Evolutionary conservation across 1,140 invertebrate genomes (phyloP).

Genomic region (Agrilus planipennis): DNA sequence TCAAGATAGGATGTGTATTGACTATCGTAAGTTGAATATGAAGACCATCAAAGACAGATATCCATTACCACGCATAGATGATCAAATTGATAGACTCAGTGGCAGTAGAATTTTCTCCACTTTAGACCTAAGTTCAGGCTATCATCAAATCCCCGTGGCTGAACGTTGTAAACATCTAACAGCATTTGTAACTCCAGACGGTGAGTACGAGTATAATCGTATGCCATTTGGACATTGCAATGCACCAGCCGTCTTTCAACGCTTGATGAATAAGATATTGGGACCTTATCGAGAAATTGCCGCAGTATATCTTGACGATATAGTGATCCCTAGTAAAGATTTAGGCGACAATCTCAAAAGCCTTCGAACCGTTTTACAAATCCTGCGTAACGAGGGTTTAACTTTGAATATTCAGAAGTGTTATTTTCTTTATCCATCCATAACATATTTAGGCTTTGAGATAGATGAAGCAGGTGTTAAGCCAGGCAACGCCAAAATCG

Average conservation of each 20-base stretch:
- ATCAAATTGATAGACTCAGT: too few relatives aligned
- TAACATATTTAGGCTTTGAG: conserved; percentile 3
- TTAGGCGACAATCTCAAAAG: conserved; percentile 24
- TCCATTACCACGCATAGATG: too few relatives aligned
- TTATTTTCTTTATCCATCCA: neutral
- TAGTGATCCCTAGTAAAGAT: conserved; percentile 13
- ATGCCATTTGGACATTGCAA: conserved; percentile 28
- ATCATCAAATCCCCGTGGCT: conserved; percentile 8
- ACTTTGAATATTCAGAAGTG: conserved; percentile 7
- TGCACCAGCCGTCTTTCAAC: too few relatives aligned
- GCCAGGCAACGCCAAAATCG: neutral
- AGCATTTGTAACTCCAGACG: conserved; percentile 18
- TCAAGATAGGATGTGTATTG: conserved; percentile 16
- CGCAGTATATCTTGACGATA: too few relatives aligned
- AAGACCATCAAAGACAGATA: conserved; percentile 6
- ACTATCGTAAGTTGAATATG: conserved; percentile 10
- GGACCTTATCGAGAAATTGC: conserved; percentile 10
- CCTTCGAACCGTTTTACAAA: conserved; percentile 22
- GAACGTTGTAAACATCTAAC: conserved; percentile 1
- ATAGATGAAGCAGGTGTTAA: conserved; percentile 1
- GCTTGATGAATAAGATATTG: conserved; percentile 24
- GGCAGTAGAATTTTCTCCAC: conserved; percentile 16
- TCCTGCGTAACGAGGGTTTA: conserved; percentile 9
- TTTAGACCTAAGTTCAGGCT: conserved; percentile 13
- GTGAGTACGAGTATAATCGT: conserved; percentile 23